Conservation (phyloP, 1,140 invertebrate species). For the Cheumatopsyche charites region DNA sequence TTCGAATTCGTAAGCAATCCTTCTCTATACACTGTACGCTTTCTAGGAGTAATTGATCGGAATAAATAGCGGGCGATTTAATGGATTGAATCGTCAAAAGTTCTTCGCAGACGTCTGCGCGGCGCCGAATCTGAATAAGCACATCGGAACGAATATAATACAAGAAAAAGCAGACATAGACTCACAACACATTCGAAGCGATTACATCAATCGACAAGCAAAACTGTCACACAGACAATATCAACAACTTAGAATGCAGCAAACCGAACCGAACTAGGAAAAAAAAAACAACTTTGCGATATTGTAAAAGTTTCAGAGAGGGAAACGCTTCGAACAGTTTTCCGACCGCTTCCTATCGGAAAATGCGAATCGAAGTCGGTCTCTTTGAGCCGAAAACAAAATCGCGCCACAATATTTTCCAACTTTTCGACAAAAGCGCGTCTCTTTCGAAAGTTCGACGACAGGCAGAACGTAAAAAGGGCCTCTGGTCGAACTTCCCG, state of each 20-base stretch:
- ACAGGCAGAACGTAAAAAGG: constrained; percentile 28
- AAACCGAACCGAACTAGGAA: neutral
- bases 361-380: constrained; percentile 4
- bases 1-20: constrained; percentile 4
- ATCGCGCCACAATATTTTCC: constrained; percentile 35
- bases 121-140: neutral
- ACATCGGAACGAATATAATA: neutral
- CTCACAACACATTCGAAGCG: neutral
- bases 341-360: neutral
- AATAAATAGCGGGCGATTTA: constrained; percentile 27
- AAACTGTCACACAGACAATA: neutral
- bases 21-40: neutral
- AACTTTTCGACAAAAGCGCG: constrained; percentile 33
- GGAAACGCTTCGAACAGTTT: neutral
- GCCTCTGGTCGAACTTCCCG: constrained; percentile 10
- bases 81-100: constrained; percentile 23
- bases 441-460: constrained; percentile 24
- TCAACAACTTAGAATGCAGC: neutral
- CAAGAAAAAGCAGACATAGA: neutral
- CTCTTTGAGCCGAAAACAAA: constrained; percentile 14
- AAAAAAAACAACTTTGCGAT: neutral
- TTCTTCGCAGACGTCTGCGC: neutral
- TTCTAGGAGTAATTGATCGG: constrained; percentile 16
- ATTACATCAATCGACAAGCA: neutral
- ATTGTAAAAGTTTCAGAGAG: neutral